phyloP scores from a whole-genome alignment of 2,797 vertebrate genomes.

The Triplophysa yarkandensis region DNA sequence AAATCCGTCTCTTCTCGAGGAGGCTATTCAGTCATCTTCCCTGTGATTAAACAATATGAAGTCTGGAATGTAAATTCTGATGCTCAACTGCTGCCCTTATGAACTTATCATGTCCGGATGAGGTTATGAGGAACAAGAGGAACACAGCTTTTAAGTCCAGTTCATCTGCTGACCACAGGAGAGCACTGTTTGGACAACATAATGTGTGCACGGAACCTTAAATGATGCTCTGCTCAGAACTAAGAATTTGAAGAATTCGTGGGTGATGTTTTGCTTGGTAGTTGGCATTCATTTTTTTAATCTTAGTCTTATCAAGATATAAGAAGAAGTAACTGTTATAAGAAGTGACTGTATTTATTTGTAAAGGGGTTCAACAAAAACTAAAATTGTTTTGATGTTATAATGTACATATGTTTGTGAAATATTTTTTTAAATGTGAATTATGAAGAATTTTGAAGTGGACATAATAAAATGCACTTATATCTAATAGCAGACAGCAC shows the following conservation, averaged over 20 bases:
- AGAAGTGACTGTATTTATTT: too few species aligned
- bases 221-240: neutral
- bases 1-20: conserved; percentile 23
- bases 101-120: conserved; percentile 37
- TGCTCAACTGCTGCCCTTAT: conserved; percentile 45
- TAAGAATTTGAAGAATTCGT: neutral
- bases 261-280: neutral
- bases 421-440: too few species aligned
- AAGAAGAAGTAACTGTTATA: too few species aligned
- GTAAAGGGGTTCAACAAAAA: too few species aligned
- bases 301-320: too few species aligned
- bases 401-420: too few species aligned
- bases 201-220: neutral
- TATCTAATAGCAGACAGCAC: neutral
- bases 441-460: too few species aligned
- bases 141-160: neutral
- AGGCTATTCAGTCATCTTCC: conserved; percentile 46
- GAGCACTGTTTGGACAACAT: conserved; percentile 28
- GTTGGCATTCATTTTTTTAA: too few species aligned
- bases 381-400: too few species aligned
- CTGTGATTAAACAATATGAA: conserved; percentile 59
- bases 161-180: conserved; percentile 44
- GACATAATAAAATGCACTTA: too few species aligned
- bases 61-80: conserved; percentile 46
- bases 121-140: neutral